phyloP scores from a whole-genome alignment of 2,888 invertebrate species.

The Trichopria drosophilae region DNA sequence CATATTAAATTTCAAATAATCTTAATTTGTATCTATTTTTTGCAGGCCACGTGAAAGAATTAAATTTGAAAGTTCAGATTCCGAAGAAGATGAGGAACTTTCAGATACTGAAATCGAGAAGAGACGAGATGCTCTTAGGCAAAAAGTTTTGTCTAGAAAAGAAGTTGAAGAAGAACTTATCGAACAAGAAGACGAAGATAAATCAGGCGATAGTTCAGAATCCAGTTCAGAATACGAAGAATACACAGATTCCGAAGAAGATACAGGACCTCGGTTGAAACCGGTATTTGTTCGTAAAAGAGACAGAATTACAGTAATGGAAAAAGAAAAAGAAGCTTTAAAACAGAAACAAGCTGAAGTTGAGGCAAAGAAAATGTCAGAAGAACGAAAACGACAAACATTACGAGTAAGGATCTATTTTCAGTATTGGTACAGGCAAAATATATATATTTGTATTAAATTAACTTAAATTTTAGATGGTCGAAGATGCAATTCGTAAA shows the following conservation, averaged over 20 bases:
- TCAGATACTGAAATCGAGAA: constrained; percentile 85
- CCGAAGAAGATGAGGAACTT: constrained; percentile 75
- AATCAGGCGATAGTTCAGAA: constrained; percentile 59
- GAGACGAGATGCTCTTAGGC: constrained; percentile 71
- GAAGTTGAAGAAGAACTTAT: constrained; percentile 72
- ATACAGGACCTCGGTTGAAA: constrained; percentile 87
- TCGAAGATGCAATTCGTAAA: constrained; percentile 85
- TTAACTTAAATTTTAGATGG: constrained; percentile 62
- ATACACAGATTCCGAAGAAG: constrained; percentile 87
- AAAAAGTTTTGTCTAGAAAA: constrained; percentile 70
- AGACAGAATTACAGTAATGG: constrained; percentile 93
- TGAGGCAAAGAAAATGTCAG: constrained; percentile 81
- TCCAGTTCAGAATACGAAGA: constrained; percentile 84
- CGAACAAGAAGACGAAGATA: constrained; percentile 73
- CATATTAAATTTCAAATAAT: no score
- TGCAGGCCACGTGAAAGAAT: constrained; percentile 62
- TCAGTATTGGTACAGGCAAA: not conserved
- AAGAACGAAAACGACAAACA: constrained; percentile 86
- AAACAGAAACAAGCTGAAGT: constrained; percentile 82
- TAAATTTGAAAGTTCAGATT: constrained; percentile 55
- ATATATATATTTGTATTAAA: not conserved
- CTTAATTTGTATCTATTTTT: no score
- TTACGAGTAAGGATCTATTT: constrained; percentile 64
- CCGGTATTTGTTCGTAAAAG: constrained; percentile 92
- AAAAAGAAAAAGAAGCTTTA: constrained; percentile 85